These are phyloP conservation scores for Rhinolophus ferrumequinum DNA, from an alignment of 2,113 vertebrate genomes.

Conservation along the genomic window DNA sequence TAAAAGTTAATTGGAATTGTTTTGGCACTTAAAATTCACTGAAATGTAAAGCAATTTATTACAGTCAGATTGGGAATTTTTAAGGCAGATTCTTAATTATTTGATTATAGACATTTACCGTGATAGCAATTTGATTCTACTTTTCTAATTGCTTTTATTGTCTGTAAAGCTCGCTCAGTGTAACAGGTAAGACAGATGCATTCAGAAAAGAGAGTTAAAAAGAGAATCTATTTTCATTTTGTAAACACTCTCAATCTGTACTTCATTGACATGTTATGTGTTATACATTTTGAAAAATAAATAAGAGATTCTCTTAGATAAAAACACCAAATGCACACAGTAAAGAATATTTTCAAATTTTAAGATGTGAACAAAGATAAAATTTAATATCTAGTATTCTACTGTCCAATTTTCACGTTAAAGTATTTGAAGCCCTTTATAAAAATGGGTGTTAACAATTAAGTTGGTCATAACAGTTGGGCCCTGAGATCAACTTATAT, in stretches of 20 bases:
- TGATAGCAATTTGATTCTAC: not conserved
- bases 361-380: slow-evolving; percentile 9
- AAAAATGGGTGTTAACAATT: not conserved
- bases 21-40: slow-evolving; percentile 15
- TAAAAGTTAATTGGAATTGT: not conserved
- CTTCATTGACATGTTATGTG: not conserved
- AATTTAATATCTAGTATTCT: not conserved
- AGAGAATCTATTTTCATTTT: not conserved
- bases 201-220: not conserved
- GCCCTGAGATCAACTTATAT: not conserved
- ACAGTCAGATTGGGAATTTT: not conserved
- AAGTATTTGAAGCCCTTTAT: slow-evolving; percentile 31
- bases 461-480: not conserved
- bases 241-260: not conserved
- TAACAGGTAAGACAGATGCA: slow-evolving; percentile 4
- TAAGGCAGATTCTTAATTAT: slow-evolving; percentile 21
- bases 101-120: not conserved
- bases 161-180: not conserved
- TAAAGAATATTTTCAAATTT: slow-evolving; percentile 42
- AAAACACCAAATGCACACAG: not conserved
- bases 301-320: not conserved
- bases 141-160: slow-evolving; percentile 29
- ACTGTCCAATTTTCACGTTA: not conserved
- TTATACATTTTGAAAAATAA: not conserved
- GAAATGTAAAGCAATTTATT: slow-evolving; percentile 27